Evolutionary conservation across 2,113 vertebrate genomes (phyloP), one percentile per base, ranked within the genome.

Genomic region (Capreolus pygargus): DNA sequence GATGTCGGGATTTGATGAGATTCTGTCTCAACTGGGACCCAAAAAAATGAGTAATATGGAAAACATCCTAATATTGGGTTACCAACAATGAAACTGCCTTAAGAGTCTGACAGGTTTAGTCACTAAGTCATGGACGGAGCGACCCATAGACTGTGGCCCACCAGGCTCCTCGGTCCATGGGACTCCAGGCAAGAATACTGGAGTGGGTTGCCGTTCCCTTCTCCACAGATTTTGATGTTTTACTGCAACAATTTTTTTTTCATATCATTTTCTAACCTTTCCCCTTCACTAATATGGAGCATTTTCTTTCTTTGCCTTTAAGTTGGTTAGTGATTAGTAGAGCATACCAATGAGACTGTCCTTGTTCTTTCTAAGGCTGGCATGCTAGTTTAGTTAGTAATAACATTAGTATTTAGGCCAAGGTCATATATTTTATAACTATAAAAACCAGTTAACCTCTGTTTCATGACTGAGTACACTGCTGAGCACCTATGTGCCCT

Each of bases 361-460:
- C 83, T 96, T 89, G 61, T 54, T 60, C 94, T 58, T 96, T 82
- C 50, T 67, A 55, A 86, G 28, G 85, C 52, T 89, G 52, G 11
- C 50, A 61, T 60, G 89, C 43, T 84, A 92, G 17, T 91, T 50
- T 86, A 39, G 60, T 95, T 81, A 93, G 55, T 45, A 90, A 52
- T 50, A 91, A 79, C n/a, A 84, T 92, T 74, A 61, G 33, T 86
- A 76, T 86, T 86, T 57, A 94, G 45, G 86, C 14, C 60, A 88
- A 76, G 61, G 21, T 64, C 39, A 94, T 15, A 33, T 82, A 96
- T 86, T 81, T 88, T 95, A 79, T 61, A 96, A 93, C 19, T 83
- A 30, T 13, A 79, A 52, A 78, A 93, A 64, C 57, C 58, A 84
- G 64, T 78, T 87, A 85, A 25, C 27, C 30, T 58, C 54, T 85